These are phyloP conservation scores for Hydrotaea cyrtoneurina DNA, from an alignment of 2,888 invertebrate species.

Conservation along the genomic window DNA sequence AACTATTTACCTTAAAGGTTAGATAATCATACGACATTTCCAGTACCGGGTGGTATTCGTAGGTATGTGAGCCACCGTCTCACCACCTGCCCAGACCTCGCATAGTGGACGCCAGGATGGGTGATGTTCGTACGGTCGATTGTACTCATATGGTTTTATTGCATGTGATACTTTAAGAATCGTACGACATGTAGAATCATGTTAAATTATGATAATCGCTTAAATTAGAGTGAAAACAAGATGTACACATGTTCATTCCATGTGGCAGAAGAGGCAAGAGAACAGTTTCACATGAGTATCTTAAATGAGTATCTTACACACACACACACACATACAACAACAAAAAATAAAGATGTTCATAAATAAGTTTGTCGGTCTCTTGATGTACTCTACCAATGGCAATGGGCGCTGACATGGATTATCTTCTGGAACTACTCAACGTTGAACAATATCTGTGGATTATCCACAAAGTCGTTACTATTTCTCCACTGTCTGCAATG, in stretches of 20 bases:
- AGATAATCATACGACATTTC: constrained; percentile 52
- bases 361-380: constrained; percentile 45
- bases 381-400: constrained; percentile 46
- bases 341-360: constrained; percentile 17
- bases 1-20: constrained; percentile 61
- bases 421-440: background rate
- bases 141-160: constrained; percentile 21
- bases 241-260: constrained; percentile 59
- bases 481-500: no score
- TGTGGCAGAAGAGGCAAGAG: background rate
- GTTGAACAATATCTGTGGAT: no score
- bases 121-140: background rate
- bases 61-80: background rate
- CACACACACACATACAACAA: background rate
- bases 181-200: constrained; percentile 54
- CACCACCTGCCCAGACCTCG: background rate
- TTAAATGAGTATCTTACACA: constrained; percentile 53
- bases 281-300: constrained; percentile 55
- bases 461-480: no score
- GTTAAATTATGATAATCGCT: constrained; percentile 69
- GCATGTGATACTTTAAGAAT: constrained; percentile 27
- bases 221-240: constrained; percentile 68
- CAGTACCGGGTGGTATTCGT: background rate
- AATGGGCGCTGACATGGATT: background rate
- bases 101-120: background rate